These are phyloP conservation scores for Corapipo altera DNA, from an alignment of 2,113 vertebrate species.

Conservation along the genomic window DNA sequence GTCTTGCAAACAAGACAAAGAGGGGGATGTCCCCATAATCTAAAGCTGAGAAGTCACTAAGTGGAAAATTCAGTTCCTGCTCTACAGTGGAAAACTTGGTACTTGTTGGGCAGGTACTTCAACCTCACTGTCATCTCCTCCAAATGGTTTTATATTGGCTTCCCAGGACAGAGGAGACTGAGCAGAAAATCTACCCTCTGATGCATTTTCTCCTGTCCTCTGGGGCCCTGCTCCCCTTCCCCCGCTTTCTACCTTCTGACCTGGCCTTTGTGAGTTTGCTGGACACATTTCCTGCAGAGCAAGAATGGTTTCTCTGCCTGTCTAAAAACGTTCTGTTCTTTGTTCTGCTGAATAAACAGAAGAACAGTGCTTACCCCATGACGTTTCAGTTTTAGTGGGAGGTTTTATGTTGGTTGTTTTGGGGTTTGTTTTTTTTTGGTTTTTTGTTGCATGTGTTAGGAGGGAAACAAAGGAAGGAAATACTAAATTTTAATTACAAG, in stretches of 20 bases:
- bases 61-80: not conserved
- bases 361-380: not conserved
- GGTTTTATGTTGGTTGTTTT: not conserved
- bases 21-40: not conserved
- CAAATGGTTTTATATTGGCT: not conserved
- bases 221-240: not conserved
- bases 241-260: not conserved
- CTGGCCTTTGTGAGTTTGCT: not conserved
- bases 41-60: not conserved
- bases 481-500: constrained; percentile 5
- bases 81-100: not conserved
- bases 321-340: not conserved
- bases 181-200: not conserved
- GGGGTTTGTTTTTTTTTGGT: rapidly evolving
- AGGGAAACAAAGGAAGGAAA: constrained; percentile 43
- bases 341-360: constrained; percentile 33
- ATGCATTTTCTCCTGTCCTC: not conserved
- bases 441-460: not conserved
- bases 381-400: not conserved
- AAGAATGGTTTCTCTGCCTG: not conserved
- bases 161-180: not conserved
- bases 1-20: not conserved
- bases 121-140: not conserved
- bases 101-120: not conserved
- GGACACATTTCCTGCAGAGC: not conserved